Conservation (phyloP, 2,888 invertebrate genomes). For the Elmis aenea region DNA sequence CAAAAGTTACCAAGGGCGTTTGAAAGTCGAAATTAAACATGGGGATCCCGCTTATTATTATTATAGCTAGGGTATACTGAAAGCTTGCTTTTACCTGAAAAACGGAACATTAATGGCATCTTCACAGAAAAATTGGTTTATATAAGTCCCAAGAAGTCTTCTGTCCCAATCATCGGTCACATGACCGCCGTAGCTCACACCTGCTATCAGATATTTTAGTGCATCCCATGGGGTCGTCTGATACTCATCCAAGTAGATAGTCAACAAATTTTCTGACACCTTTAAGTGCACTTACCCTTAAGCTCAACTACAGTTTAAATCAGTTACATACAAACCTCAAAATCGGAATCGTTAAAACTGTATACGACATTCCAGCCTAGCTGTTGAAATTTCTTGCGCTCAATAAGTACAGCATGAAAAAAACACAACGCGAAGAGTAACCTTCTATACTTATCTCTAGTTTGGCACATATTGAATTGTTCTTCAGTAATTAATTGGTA, state of each 20-base stretch:
- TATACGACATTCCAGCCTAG: conserved; percentile 87
- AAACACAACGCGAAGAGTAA: conserved; percentile 77
- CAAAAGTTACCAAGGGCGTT: too few relatives aligned
- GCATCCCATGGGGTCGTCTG: conserved; percentile 84
- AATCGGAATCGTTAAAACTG: conserved; percentile 88
- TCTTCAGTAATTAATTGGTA: conserved; percentile 74
- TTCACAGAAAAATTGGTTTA: conserved; percentile 76
- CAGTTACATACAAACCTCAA: conserved; percentile 64
- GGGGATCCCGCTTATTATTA: too few relatives aligned
- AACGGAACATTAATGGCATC: conserved; percentile 60
- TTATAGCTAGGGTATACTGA: too few relatives aligned
- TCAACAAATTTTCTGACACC: conserved; percentile 78
- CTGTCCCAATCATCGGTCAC: conserved; percentile 73
- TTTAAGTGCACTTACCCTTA: conserved; percentile 30
- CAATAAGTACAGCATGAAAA: conserved; percentile 80
- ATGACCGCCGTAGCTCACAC: conserved; percentile 86
- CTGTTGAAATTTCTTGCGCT: conserved; percentile 80
- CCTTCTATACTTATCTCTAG: conserved; percentile 68
- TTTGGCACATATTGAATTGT: conserved; percentile 66
- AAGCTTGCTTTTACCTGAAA: conserved; percentile 62
- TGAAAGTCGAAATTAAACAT: too few relatives aligned
- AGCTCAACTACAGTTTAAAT: neutral
- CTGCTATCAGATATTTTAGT: conserved; percentile 80
- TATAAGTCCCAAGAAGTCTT: conserved; percentile 74
- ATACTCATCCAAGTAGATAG: conserved; percentile 81